Conservation (phyloP, 2,888 invertebrate species). For the Plemyria rubiginata region DNA sequence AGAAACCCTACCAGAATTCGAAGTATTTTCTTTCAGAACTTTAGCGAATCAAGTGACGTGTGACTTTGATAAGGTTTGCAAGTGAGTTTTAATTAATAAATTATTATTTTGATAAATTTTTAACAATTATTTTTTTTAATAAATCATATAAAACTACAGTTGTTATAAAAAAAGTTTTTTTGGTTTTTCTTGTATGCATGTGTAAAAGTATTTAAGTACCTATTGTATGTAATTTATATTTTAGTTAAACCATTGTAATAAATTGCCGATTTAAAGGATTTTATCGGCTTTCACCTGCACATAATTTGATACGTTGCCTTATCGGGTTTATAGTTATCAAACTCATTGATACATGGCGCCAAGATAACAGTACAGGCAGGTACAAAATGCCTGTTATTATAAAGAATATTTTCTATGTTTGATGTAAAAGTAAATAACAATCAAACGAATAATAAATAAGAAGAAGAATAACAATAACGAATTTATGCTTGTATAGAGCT, state of each 20-base stretch:
- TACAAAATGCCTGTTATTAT: neutral
- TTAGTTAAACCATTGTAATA: constrained; percentile 1
- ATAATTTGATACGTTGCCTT: constrained; percentile 21
- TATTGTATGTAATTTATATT: neutral
- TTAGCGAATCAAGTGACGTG: neutral
- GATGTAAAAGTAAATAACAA: too few species aligned
- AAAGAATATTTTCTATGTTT: too few species aligned
- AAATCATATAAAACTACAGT: too few species aligned
- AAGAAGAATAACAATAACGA: too few species aligned
- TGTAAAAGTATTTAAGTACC: neutral
- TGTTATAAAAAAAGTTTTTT: too few species aligned
- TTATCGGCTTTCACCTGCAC: constrained; percentile 42
- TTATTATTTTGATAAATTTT: too few species aligned
- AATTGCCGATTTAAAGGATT: constrained; percentile 17
- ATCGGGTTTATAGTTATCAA: constrained; percentile 46
- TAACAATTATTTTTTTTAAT: too few species aligned
- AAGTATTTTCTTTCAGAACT: constrained; percentile 15
- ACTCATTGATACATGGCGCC: constrained; percentile 56
- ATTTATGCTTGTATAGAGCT: too few species aligned
- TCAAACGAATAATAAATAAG: too few species aligned
- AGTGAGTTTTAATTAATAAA: too few species aligned
- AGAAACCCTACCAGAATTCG: constrained; percentile 19
- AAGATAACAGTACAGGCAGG: constrained; percentile 32
- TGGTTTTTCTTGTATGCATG: too few species aligned
- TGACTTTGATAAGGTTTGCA: neutral